These are phyloP conservation scores for Takifugu rubripes DNA, from an alignment of 2,797 vertebrate genomes.

Conservation along the genomic window DNA sequence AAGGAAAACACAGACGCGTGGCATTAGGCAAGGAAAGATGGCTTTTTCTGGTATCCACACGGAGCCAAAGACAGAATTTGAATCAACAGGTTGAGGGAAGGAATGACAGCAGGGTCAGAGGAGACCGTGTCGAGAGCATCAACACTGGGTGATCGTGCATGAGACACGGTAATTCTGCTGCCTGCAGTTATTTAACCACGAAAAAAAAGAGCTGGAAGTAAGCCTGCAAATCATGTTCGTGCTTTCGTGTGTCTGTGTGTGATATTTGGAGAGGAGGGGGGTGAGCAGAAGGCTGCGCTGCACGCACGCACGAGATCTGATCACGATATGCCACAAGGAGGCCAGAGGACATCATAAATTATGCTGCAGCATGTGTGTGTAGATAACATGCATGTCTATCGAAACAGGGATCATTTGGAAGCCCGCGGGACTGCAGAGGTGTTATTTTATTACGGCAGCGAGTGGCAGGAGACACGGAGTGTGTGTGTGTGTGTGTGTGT, in stretches of 20 bases:
- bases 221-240: slow-evolving; percentile 26
- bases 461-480: slow-evolving; percentile 39
- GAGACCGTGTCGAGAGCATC: slow-evolving; percentile 24
- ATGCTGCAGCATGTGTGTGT: too few relatives aligned
- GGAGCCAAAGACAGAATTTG: neutral
- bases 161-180: slow-evolving; percentile 54
- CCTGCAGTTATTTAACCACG: slow-evolving; percentile 47
- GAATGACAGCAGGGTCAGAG: slow-evolving; percentile 29
- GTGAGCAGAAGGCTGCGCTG: slow-evolving; percentile 27
- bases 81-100: slow-evolving; percentile 4
- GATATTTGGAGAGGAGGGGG: slow-evolving; percentile 33
- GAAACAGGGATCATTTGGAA: slow-evolving; percentile 53
- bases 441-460: slow-evolving; percentile 65
- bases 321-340: slow-evolving; percentile 22
- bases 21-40: neutral
- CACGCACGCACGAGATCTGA: slow-evolving; percentile 10
- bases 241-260: slow-evolving; percentile 14
- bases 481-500: too few relatives aligned
- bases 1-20: slow-evolving; percentile 22
- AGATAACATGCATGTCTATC: slow-evolving; percentile 20
- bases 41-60: neutral
- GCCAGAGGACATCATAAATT: neutral
- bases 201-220: slow-evolving; percentile 40
- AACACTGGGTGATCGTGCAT: slow-evolving; percentile 24
- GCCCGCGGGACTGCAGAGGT: slow-evolving; percentile 58